phyloP scores from a whole-genome alignment of 2,888 invertebrate species.

The Rotaria sp. region DNA sequence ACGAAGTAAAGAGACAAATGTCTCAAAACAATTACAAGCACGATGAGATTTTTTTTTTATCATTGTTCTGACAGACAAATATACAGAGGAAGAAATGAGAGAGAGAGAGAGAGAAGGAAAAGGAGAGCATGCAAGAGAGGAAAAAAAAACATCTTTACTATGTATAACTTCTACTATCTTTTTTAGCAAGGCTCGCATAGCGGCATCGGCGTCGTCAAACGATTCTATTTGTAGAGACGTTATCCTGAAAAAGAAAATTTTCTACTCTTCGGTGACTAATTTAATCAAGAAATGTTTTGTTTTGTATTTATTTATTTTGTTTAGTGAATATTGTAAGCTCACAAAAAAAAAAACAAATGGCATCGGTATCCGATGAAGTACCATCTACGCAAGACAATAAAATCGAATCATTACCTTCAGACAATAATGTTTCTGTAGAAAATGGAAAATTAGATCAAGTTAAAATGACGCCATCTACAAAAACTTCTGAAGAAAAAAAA shows the following conservation, averaged over 20 bases:
- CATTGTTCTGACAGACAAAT: not conserved
- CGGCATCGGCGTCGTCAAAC: slow-evolving; percentile 19
- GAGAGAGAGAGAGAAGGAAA: not conserved
- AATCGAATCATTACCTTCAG: not conserved
- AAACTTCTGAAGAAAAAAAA: not conserved
- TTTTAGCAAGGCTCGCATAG: not conserved
- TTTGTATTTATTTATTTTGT: not conserved
- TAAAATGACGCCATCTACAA: not conserved
- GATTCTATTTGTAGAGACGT: not conserved
- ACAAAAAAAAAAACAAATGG: not conserved
- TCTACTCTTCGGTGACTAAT: not conserved
- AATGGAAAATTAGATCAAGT: not conserved
- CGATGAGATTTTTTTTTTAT: not conserved
- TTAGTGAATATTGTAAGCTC: not conserved
- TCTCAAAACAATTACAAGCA: not conserved
- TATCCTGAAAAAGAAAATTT: not conserved
- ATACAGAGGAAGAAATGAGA: not conserved
- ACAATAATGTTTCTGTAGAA: not conserved
- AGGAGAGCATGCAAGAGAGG: not conserved
- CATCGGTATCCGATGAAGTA: not conserved
- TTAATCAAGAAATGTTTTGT: not conserved
- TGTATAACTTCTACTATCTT: not conserved
- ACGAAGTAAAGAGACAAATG: not conserved
- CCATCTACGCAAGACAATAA: not conserved
- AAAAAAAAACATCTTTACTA: not conserved